Base-by-base conservation (phyloP, 2,113 vertebrate species). In the Carassius gibelio region DNA sequence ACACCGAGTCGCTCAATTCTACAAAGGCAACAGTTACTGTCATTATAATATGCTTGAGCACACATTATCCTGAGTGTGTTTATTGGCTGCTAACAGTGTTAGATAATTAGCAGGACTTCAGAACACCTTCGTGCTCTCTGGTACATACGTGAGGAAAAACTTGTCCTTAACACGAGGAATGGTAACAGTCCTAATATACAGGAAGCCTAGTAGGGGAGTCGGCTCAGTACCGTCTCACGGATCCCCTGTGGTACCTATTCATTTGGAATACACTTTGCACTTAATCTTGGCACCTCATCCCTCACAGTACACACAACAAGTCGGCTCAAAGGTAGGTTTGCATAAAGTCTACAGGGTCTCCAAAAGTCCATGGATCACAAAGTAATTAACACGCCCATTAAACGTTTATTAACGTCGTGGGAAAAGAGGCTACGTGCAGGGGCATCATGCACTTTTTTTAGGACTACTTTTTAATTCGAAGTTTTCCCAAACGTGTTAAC, bases 121-220 rank as follows among this genome's bases (percentile, higher is more conserved):
- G 80, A 68, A 26, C 30, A 64, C 3, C 61, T 62, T 59, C 19
- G 4, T 68, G 23, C 14, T 30, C 61, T 48, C 48, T 80, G 57
- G 3, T 38, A 66, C 78, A 48, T 15, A 48, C 10, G 61, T 81
- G 79, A 69, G 45, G 61, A 81, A 52, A 34, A 81, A 36, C 64
- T 4, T 55, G 64, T 52, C 23, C 2, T 38, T 79, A 13, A 36
- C 55, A 14, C 34, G 55, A 42, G 26, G 42, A 48, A 66, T 52
- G 62, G 21, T 50, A 66, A 50, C 15, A 50, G 38, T 21, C 4
- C 64, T 87, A 88, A 88, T 85, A 88, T 64, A 88, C 83, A 88
- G 87, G 87, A 88, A 88, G 66, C 75, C 52, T 23, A 3, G 36
- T 23, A 55, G 64, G 86, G 48, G 74, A 64, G 30, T 55, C 55